Base-by-base conservation (phyloP, 2,888 invertebrate genomes). In the Margaritifera margaritifera region DNA sequence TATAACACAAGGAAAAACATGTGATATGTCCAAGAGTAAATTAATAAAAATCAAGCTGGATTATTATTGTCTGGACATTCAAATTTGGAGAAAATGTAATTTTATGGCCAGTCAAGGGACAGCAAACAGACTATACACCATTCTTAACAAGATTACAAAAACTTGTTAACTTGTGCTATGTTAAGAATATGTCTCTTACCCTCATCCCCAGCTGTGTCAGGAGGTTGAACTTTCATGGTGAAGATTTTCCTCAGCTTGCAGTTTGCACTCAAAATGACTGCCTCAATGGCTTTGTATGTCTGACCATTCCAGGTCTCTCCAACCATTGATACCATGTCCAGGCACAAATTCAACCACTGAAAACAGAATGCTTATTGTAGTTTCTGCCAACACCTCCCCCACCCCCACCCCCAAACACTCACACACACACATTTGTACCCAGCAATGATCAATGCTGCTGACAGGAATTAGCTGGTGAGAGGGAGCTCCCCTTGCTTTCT, bases 311-410 rank as follows among this genome's bases (percentile, higher is more conserved):
- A 89, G 2, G 82, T 84, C 42, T 89, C 88, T 8, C 83, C 83
- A 22, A 89, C 86, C 66, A 89, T 71, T 4, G 87, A 86, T 50
- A 83, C 82, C 80, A 89, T 75, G 73, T 89, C 89, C 55, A 89
- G 60, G 69, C 86, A 86, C 63, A 89, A 75, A 75, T 89, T 89
- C 66, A 86, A 65, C 89, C 89, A 89, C 89, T 89, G 81, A 25
- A 75, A 58, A 31, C 59, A 59, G 11, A 2, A 24, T 18, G 22
- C 31, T 59, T 59, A 59, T 4, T 55, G 20, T 4, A 55, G 24
- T 55, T 55, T 8, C 24, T 11, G 15, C 42, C 42, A 42, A 42
- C 42, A 42, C 42, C 15, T 3, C 11, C 42, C 2, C 27, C 2
- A 0, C 11, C 42, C 15, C 42, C 42, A 42, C 15, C 3, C 42